Evolutionary conservation across 2,888 invertebrate species (phyloP), one percentile per base, ranked within the genome.

Genomic region (Cheilosia soror): DNA sequence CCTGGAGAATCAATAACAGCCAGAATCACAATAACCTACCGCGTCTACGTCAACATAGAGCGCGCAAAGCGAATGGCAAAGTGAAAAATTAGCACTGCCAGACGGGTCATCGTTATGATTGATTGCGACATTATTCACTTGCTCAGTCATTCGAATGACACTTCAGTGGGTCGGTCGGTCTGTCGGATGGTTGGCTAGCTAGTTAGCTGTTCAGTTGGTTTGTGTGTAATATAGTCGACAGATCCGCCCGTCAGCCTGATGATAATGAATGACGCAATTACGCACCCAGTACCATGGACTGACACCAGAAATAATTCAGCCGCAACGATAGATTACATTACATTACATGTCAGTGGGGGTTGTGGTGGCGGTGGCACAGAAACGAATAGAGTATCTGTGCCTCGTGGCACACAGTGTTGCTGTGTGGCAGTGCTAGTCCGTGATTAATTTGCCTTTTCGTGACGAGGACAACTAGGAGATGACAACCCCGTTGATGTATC

Each of bases 261-360:
- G 84, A 80, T 80, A 84, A 84, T 84, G 80, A 84, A 84, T 84
- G 84, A 80, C 75, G 84, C 75, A 79, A 84, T 84, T 84, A 84
- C 80, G 84, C 84, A 84, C 84, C 79, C 75, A 73, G 80, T 76
- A 62, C 65, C 66, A 57, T 75, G 42, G 75, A 75, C 71, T 79
- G 83, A 79, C 83, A 79, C 78, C 62, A 73, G 58, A 69, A 78
- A 83, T 83, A 78, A 78, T 78, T 79, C 79, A 79, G 79, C 75
- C 75, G 66, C 84, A 79, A 71, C 75, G 80, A 80, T 80, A 76
- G 84, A 80, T 76, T 71, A 84, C 65, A 76, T 80, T 84, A 76
- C 80, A 20, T 20, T 20, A 9, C 37, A 80, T 76, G 84, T 75
- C 79, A 75, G 83, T 62, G 65, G 7, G 7, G 20, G 15, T 15